Evolutionary conservation across 2,888 invertebrate genomes (phyloP), one percentile per base, ranked within the genome.

Genomic region (Caenorhabditis macrosperma): DNA sequence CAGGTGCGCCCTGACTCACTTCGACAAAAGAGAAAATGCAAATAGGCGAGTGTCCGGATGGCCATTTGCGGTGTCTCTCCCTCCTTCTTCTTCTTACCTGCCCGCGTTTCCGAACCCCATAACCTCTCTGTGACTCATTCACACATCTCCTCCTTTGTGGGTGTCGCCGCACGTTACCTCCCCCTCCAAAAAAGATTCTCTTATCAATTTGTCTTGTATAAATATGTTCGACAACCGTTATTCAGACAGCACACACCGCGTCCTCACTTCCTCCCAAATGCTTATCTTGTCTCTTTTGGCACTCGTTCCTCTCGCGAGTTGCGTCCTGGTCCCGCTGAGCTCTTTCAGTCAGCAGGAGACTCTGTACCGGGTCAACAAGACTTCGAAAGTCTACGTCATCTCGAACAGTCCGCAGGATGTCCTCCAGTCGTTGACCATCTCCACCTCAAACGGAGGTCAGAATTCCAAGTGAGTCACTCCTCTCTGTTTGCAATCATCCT

Each of bases 1-100:
- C 72, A 72, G 72, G 72, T 72, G 72, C 72, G 72, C 55, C 72
- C 72, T 72, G 72, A 72, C 61, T 72, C 72, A 72, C 72, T 72
- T 57, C 57, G 63, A 48, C 72, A 72, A 72, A 72, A 72, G 72
- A 72, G 64, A 72, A 72, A 72, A 72, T 63, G 72, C 72, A 72
- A 72, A 72, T 63, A 72, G 63, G 64, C 55, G 63, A 63, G 72
- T 64, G 72, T 48, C 72, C 72, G 64, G 38, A 54, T 30, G 50
- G 33, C 57, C 72, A 63, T 72, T 63, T 44, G 61, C 52, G 54
- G 24, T 52, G 59, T 64, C 61, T 57, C 48, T 46, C n/a, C n/a
- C n/a, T n/a, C n/a, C n/a, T n/a, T n/a, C n/a, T n/a, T n/a, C n/a
- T 55, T 54, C 55, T 72, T 63, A 61, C 71, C 71, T 35, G 50